phyloP scores from a whole-genome alignment of 92 coral and sea anemone species.

The Siderastrea siderea region DNA sequence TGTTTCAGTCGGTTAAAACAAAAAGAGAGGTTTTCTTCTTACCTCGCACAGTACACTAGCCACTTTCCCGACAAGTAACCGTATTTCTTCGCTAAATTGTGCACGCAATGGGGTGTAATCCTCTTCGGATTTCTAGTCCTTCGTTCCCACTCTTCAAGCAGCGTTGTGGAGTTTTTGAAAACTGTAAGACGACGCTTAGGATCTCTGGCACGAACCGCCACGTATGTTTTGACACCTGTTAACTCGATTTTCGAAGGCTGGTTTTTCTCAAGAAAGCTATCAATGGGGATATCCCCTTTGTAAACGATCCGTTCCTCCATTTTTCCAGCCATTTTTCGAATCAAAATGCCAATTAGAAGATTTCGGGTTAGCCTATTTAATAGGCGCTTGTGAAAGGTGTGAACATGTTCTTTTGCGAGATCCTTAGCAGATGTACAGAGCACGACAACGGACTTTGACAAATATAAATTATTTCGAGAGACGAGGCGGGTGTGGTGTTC shows the following conservation, averaged over 20 bases:
- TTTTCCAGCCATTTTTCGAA: no score
- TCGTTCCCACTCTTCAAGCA: constrained; percentile 3
- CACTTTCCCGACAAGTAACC: constrained; percentile 42
- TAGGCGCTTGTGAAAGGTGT: no score
- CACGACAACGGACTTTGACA: no score
- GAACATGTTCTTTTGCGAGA: no score
- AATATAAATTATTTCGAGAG: no score
- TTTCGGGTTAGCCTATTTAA: no score
- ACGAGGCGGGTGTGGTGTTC: no score
- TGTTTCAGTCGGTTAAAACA: no score
- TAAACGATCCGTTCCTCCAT: background rate
- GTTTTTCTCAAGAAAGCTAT: constrained; percentile 6
- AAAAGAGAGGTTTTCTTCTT: background rate
- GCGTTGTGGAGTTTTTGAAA: background rate
- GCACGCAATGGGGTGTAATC: constrained; percentile 6
- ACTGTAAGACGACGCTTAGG: background rate
- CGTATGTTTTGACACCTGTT: background rate
- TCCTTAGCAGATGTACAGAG: no score
- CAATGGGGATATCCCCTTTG: background rate
- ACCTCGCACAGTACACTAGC: constrained; percentile 47
- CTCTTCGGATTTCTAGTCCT: background rate
- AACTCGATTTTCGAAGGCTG: background rate
- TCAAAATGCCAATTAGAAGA: no score
- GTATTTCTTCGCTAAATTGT: constrained; percentile 37
- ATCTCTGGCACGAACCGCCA: background rate